Base-by-base conservation (phyloP, 23 tunicate species). In the Styela clava region DNA sequence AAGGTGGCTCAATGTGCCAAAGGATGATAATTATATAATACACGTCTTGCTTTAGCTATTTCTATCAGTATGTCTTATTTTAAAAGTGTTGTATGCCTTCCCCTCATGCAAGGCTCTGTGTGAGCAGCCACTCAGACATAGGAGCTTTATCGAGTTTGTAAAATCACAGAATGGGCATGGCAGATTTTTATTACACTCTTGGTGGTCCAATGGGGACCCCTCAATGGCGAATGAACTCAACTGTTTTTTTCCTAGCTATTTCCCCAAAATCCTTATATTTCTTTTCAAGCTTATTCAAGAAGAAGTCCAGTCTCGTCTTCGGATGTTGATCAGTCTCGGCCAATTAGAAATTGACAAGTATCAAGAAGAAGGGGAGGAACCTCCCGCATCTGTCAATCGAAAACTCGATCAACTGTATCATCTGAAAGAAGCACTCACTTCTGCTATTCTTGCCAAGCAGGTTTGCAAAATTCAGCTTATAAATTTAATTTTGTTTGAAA, bases 281-380 rank as follows among this genome's bases (percentile, higher is more conserved):
- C n/a, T 35, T 76, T 76, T 34, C 2, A 70, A 76, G 80, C 63
- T 93, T 25, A 88, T 85, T 1, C 86, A 87, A 84, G 93, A 93
- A 81, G 97, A 92, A 74, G 97, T 87, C 33, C 82, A 87, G 61
- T 92, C 97, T 9, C 77, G 82, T 7, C 68, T 92, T 16, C 83
- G 97, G 1, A 79, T 92, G 67, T 70, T 92, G 79, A 30, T 70
- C 32, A 88, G 79, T 26, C 85, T 92, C 19, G 97, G 92, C 23
- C 74, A 79, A 20, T 85, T 77, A 34, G 93, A 93, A 44, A 33
- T 72, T 1, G 78, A 84, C 35, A 62, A 65, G 27, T 82, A 87
- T 51, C 72, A 20, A 3, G 83, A 82, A 26, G 97, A 92, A 33
- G 92, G 86, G 23, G 93, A 88, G 68, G 86, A 88, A n/a, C 82